Evolutionary conservation across 2,113 vertebrate genomes (phyloP).

Genomic region (Athene cunicularia): DNA sequence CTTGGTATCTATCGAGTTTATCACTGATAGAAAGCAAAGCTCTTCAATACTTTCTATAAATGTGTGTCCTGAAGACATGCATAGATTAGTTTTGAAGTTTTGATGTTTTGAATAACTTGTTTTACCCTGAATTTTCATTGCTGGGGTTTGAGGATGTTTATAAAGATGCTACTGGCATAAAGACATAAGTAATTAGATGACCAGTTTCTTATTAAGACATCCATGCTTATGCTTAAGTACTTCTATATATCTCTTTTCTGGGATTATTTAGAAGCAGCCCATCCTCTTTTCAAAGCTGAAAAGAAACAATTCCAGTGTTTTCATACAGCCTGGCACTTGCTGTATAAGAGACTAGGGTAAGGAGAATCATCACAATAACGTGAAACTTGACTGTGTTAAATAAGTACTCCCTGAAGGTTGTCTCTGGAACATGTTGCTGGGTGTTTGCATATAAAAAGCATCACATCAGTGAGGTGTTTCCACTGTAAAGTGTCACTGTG

Average conservation of each 20-base stretch:
- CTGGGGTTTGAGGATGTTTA: neutral
- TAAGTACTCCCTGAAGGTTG: neutral
- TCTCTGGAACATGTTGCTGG: neutral
- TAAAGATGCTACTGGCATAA: neutral
- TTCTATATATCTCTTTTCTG: neutral
- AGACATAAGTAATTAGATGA: neutral
- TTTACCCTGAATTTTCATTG: neutral
- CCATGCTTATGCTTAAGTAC: neutral
- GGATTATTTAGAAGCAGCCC: neutral
- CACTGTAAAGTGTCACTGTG: neutral
- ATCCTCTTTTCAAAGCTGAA: neutral
- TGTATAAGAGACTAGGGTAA: neutral
- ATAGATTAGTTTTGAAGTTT: accelerated
- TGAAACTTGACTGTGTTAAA: neutral
- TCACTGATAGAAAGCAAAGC: neutral
- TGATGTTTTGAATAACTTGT: neutral
- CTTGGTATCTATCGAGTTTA: neutral
- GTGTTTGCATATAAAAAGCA: neutral
- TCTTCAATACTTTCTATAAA: neutral
- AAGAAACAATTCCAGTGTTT: neutral
- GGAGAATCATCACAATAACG: neutral
- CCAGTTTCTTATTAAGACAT: neutral
- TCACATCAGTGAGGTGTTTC: neutral
- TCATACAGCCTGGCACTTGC: neutral
- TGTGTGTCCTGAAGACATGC: accelerated